Base-by-base conservation (phyloP, 2,113 vertebrate genomes). In the Eulemur macaco region DNA sequence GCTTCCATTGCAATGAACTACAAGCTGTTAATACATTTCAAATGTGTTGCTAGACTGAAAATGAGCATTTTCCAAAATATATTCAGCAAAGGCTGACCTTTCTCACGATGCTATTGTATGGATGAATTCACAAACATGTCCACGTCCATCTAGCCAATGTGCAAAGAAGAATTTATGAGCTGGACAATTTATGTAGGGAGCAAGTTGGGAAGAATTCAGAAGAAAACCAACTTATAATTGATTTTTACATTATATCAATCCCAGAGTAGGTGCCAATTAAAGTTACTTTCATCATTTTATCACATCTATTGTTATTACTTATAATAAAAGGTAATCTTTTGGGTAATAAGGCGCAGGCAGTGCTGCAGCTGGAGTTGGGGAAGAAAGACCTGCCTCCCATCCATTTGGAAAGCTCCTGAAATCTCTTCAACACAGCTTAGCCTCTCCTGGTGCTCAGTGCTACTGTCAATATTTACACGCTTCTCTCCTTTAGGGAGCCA, bases 21-120 rank as follows among this genome's bases (percentile, higher is more conserved):
- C 98, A 98, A 98, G 98, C 96, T 98, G 98, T 93, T 98, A 98
- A 98, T 98, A 73, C 77, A 84, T 98, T 98, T 98, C 98, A 98
- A 98, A 98, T 98, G 98, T 97, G 96, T 52, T 50, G 93, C 96
- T 78, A 92, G 94, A 91, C 95, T 60, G 13, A 95, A 98, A 84
- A 97, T 21, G 96, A 45, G 96, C 92, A 96, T 95, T 96, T 31
- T n/a, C 97, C 92, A 90, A 92, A 96, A 95, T 23, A 68, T 39
- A 82, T 94, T 95, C 78, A 80, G 64, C 90, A 96, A 58, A 86
- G 64, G 77, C 77, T 78, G 96, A 74, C 92, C 95, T 96, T 97
- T 96, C 96, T 90, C 92, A 91, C 4, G n/a, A 20, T 37, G 71
- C 92, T 20, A 0, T 20, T 3, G 11, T 18, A 2, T 15, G 84